phyloP scores from a whole-genome alignment of 2,113 vertebrate species.

The Epinephelus fuscoguttatus region DNA sequence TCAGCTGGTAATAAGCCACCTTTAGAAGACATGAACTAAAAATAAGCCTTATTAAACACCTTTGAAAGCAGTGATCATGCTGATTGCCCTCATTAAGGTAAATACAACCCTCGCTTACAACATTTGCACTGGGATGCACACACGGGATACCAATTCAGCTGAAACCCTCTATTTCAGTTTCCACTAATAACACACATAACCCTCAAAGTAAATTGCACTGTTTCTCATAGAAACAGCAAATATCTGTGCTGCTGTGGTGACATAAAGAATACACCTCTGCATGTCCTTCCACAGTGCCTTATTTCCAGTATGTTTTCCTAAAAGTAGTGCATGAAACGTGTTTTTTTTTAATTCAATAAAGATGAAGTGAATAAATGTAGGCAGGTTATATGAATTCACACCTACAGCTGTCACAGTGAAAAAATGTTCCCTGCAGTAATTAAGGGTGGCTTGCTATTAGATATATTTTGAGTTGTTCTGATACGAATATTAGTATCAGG shows the following conservation, averaged over 20 bases:
- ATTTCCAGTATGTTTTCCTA: not conserved
- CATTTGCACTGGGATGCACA: constrained; percentile 1
- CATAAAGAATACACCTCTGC: not conserved
- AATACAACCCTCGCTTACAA: constrained; percentile 29
- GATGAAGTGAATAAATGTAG: not conserved
- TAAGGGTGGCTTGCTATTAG: too few relatives aligned
- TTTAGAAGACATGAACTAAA: constrained; percentile 15
- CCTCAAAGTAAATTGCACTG: not conserved
- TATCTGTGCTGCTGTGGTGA: not conserved
- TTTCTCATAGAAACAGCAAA: not conserved
- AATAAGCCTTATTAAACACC: constrained; percentile 32
- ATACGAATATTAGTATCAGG: too few relatives aligned
- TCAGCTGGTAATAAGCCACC: not conserved
- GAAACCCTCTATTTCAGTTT: constrained; percentile 28
- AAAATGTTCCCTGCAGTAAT: too few relatives aligned
- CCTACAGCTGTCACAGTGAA: too few relatives aligned
- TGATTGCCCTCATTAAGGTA: constrained; percentile 56
- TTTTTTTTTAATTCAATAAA: not conserved
- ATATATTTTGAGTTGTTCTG: too few relatives aligned
- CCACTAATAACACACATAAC: not conserved
- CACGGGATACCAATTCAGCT: not conserved
- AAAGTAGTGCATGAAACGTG: not conserved
- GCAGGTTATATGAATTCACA: too few relatives aligned
- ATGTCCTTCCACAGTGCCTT: not conserved
- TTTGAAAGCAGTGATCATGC: constrained; percentile 38